phyloP scores from a whole-genome alignment of 2,888 invertebrate genomes.

The Microplitis deprimator region DNA sequence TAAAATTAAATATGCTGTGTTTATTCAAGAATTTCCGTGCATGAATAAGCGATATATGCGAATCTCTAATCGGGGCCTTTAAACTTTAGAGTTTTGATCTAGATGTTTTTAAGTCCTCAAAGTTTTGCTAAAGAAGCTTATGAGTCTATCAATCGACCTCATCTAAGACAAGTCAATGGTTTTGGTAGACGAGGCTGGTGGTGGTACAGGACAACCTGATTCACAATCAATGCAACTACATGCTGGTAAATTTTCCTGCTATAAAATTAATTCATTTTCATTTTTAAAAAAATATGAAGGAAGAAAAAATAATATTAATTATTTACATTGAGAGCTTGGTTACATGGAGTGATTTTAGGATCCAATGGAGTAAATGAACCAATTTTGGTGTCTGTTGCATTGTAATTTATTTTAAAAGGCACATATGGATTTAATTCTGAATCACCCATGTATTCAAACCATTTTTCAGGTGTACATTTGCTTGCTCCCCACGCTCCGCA shows the following conservation, averaged over 20 bases:
- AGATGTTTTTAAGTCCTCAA: no score
- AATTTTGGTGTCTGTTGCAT: slow-evolving; percentile 73
- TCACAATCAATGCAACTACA: slow-evolving; percentile 93
- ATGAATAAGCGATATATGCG: no score
- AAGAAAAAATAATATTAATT: no score
- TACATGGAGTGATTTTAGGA: slow-evolving; percentile 79
- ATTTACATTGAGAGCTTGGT: slow-evolving; percentile 77
- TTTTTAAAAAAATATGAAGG: no score
- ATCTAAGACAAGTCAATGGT: no score
- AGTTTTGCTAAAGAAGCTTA: no score
- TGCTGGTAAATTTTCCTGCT: slow-evolving; percentile 76
- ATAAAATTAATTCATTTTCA: no score
- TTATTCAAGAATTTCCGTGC: no score
- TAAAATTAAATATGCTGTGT: no score
- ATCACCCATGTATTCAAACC: slow-evolving; percentile 83
- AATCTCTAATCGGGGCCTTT: no score
- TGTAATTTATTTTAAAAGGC: slow-evolving; percentile 85
- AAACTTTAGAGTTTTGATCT: no score
- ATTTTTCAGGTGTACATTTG: slow-evolving; percentile 81
- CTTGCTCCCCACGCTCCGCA: slow-evolving; percentile 83
- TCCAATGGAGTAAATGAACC: slow-evolving; percentile 75
- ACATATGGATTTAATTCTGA: slow-evolving; percentile 75
- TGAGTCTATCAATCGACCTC: no score
- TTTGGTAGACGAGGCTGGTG: slow-evolving; percentile 80
- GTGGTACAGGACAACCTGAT: slow-evolving; percentile 84